These are phyloP conservation scores for Ceratina japonica DNA, from an alignment of 1,140 invertebrate species.

Conservation along the genomic window DNA sequence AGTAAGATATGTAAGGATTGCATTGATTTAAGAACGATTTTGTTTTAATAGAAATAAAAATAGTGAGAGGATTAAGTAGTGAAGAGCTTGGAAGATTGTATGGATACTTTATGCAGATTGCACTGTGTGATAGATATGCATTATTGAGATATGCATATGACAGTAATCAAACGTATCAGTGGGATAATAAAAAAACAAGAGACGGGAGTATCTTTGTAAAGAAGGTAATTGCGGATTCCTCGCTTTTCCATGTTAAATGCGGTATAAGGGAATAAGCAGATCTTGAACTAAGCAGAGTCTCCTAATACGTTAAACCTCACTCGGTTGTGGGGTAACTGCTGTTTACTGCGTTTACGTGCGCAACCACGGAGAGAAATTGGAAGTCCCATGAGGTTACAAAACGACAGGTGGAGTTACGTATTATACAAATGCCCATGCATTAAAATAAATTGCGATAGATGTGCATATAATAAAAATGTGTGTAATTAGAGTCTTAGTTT, in stretches of 20 bases:
- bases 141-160: too few species aligned
- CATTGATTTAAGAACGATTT: neutral
- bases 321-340: slow-evolving; percentile 5
- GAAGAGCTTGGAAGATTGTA: neutral
- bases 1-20: too few species aligned
- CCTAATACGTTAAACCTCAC: slow-evolving; percentile 21
- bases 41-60: neutral
- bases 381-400: neutral
- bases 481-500: too few species aligned
- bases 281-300: neutral
- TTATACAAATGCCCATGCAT: too few species aligned
- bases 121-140: too few species aligned
- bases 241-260: neutral
- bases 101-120: neutral
- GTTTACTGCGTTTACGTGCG: slow-evolving; percentile 5
- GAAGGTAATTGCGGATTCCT: neutral
- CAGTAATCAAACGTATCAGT: neutral
- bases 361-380: slow-evolving; percentile 30
- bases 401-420: too few species aligned
- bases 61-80: neutral
- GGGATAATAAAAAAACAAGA: neutral
- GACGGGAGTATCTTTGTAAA: neutral
- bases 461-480: too few species aligned
- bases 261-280: neutral
- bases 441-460: too few species aligned